Conservation (phyloP, 2,888 invertebrate genomes). For the Aelia acuminata region DNA sequence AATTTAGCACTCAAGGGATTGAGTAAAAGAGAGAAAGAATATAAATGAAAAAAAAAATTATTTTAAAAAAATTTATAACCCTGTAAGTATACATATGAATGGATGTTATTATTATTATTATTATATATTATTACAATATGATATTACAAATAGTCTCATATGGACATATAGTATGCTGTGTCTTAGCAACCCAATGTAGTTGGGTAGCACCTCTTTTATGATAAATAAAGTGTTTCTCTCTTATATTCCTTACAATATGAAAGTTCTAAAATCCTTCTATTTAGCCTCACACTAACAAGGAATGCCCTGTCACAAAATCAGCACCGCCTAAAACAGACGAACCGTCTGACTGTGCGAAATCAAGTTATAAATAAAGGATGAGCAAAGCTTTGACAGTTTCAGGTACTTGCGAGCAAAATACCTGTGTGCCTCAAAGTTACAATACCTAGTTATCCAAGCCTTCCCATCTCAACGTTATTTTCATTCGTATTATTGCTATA, state of each 20-base stretch:
- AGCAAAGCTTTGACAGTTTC: constrained; percentile 16
- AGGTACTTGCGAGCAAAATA: neutral
- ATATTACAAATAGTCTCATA: no score
- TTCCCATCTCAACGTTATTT: neutral
- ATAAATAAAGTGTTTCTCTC: no score
- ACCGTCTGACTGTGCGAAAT: neutral
- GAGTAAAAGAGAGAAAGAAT: no score
- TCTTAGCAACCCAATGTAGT: no score
- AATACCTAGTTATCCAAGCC: neutral
- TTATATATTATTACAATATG: no score
- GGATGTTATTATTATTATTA: no score
- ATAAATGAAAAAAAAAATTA: no score
- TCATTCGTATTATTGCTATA: neutral
- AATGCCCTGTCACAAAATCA: neutral
- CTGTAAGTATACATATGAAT: no score
- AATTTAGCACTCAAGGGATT: no score
- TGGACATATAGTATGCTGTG: no score
- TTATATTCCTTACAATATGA: neutral
- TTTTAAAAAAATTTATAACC: no score
- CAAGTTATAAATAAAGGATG: constrained; percentile 10
- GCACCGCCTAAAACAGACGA: neutral
- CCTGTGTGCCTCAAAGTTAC: neutral
- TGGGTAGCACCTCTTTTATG: no score
- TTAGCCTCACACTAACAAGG: neutral
- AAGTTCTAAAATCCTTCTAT: neutral